Percentiles rank a stretch among this genome's conserved stretches.
These are phyloP conservation scores for Styela plicata DNA, from an alignment of 23 tunicate species.

Conservation along the genomic window DNA sequence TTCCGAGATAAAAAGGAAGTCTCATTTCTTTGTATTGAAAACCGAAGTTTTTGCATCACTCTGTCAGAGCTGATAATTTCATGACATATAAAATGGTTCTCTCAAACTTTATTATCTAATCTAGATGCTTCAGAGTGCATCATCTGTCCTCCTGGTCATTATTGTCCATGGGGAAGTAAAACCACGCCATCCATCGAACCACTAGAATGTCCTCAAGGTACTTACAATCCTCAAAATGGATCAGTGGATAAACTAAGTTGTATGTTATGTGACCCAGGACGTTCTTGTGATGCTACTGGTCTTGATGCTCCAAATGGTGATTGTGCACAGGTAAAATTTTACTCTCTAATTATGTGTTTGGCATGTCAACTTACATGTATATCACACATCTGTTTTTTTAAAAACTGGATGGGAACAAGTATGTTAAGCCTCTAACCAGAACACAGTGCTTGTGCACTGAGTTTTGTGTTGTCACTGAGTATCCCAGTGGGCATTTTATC, in stretches of 20 bases:
- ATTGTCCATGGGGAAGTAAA: slow-evolving; percentile 85
- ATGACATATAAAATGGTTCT: background rate
- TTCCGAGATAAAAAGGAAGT: too few species aligned
- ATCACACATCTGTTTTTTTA: too few species aligned
- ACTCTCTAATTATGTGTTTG: too few species aligned
- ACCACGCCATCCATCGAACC: slow-evolving; percentile 55
- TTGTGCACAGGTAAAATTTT: slow-evolving; percentile 62
- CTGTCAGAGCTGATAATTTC: too few species aligned
- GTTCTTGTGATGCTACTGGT: slow-evolving; percentile 45
- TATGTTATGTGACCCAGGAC: slow-evolving; percentile 54
- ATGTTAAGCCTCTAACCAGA: too few species aligned
- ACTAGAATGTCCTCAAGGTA: slow-evolving; percentile 59
- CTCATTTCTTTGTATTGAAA: too few species aligned
- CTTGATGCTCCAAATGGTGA: slow-evolving; percentile 41
- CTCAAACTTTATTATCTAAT: background rate
- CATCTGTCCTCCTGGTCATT: slow-evolving; percentile 61
- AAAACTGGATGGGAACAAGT: too few species aligned
- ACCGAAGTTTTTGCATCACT: too few species aligned
- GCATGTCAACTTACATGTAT: too few species aligned
- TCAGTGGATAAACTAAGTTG: slow-evolving; percentile 62
- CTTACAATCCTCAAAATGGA: slow-evolving; percentile 58
- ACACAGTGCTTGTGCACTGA: too few species aligned
- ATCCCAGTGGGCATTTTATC: too few species aligned
- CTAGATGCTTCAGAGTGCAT: slow-evolving; percentile 53
- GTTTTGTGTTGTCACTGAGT: too few species aligned